Evolutionary conservation across 2,888 invertebrate species (phyloP), one percentile per base, ranked within the genome.

Genomic region (Apamea anceps): DNA sequence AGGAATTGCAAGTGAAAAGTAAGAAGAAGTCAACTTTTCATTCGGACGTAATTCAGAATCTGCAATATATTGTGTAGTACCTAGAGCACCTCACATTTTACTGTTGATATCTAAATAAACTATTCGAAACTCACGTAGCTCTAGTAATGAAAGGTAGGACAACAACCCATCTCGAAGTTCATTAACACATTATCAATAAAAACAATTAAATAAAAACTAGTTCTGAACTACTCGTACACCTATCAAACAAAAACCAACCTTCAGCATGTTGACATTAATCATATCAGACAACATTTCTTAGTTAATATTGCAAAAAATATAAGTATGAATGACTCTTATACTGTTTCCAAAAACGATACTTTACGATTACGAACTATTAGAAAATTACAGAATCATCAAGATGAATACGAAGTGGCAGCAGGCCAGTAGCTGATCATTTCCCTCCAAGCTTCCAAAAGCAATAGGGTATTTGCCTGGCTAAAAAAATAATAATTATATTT

Each of bases 231-330:
- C 25, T 25, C 3, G 37, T 5, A 54, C n/a, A n/a, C n/a, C n/a
- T 66, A 78, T 70, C 63, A 67, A 74, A 81, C 65, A 86, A 87
- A 85, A 79, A 78, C 76, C 75, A 73, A 83, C 65, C 75, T 86
- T 51, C 65, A 63, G 21, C 7, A 21, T 21, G 51, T 54, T 7
- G 51, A 68, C 77, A 78, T 79, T 60, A 51, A 70, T 77, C 75
- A 80, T 82, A 77, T 51, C 73, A 54, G 77, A 76, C 84, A 70
- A 75, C 78, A 84, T 87, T 79, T 81, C 85, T 79, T 42, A 73
- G 79, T 72, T 77, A 84, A 82, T 73, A 72, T 80, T 71, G 72
- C 70, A 86, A 84, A 86, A 89, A 87, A 80, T 60, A 13, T 66
- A 15, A 57, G 57, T 54, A 68, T 57, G 15, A 63, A 68, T 54